These are phyloP conservation scores for Zeus faber DNA, from an alignment of 2,113 vertebrate species.

Conservation along the genomic window DNA sequence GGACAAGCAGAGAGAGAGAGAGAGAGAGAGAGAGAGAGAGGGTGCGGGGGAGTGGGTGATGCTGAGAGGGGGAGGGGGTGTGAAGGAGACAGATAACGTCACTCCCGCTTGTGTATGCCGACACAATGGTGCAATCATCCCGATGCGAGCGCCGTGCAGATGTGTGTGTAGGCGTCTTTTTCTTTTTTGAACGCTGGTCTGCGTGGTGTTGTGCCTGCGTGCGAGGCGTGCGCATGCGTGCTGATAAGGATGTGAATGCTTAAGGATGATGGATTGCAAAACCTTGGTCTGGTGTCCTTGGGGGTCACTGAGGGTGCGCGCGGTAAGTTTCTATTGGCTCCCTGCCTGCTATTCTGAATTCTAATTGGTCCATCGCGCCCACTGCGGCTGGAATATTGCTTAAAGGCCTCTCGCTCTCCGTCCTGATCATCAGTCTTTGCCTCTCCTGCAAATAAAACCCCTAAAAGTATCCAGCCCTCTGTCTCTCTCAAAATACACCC, in stretches of 20 bases:
- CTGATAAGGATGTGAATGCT: conserved; percentile 53
- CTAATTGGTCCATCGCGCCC: conserved; percentile 41
- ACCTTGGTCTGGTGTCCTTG: conserved; percentile 68
- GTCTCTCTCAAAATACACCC: neutral
- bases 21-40: conserved; percentile 29
- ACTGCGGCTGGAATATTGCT: conserved; percentile 42
- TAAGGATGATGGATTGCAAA: conserved; percentile 67
- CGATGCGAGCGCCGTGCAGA: too few species aligned
- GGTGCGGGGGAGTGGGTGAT: conserved; percentile 41
- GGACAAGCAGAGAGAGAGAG: conserved; percentile 2
- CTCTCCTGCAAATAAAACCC: conserved; percentile 13
- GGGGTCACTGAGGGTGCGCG: conserved; percentile 53
- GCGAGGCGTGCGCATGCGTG: conserved; percentile 38
- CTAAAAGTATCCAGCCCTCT: conserved; percentile 19
- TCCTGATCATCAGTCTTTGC: conserved; percentile 20
- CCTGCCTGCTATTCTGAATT: conserved; percentile 47
- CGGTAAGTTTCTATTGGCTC: conserved; percentile 64
- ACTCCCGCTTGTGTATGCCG: neutral
- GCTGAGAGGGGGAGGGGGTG: conserved; percentile 37
- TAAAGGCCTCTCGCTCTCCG: conserved; percentile 28
- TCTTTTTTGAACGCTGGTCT: too few species aligned
- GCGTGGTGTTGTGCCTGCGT: conserved; percentile 6
- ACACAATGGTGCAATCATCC: too few species aligned
- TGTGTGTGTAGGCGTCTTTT: too few species aligned
- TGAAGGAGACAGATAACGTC: conserved; percentile 57